A percentile compares a stretch with the other conserved stretches of the same genome.
Conservation (phyloP, 2,888 invertebrate genomes). For the Drosophila affinis region DNA sequence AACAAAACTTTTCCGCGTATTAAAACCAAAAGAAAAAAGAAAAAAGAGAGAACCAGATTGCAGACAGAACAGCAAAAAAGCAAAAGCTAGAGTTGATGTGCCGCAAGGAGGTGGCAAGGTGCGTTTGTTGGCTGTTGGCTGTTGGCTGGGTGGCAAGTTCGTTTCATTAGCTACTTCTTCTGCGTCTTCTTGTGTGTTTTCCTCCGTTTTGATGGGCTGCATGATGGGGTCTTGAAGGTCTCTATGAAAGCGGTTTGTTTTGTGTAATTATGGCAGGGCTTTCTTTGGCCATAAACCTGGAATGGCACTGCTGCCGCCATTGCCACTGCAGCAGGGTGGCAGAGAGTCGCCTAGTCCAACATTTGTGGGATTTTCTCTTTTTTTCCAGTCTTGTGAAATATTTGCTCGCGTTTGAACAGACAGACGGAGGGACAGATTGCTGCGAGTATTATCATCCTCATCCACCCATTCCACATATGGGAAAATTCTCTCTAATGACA, state of each 20-base stretch:
- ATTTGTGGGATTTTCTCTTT: conserved; percentile 4
- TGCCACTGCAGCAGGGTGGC: background rate
- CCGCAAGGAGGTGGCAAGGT: conserved; percentile 11
- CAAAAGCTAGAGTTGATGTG: conserved; percentile 37
- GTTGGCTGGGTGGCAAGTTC: conserved; percentile 1
- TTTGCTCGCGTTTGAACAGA: conserved; percentile 8
- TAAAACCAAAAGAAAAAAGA: background rate
- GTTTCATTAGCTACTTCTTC: conserved; percentile 12
- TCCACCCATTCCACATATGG: conserved; percentile 1
- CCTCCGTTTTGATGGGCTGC: conserved; percentile 13
- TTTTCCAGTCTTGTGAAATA: conserved; percentile 22
- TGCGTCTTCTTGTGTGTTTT: background rate
- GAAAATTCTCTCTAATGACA: conserved; percentile 5
- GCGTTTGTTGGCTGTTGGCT: background rate
- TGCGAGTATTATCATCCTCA: background rate
- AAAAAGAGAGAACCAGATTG: background rate
- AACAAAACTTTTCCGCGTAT: too few relatives aligned
- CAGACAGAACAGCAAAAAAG: background rate
- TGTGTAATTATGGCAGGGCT: conserved; percentile 36
- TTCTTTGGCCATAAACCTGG: conserved; percentile 32
- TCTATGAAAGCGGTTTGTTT: conserved; percentile 10
- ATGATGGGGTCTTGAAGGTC: conserved; percentile 43
- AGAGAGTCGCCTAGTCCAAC: background rate
- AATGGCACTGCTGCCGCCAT: background rate
- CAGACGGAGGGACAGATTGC: background rate